phyloP scores from a whole-genome alignment of 2,113 vertebrate species.

The Dromaius novaehollandiae region DNA sequence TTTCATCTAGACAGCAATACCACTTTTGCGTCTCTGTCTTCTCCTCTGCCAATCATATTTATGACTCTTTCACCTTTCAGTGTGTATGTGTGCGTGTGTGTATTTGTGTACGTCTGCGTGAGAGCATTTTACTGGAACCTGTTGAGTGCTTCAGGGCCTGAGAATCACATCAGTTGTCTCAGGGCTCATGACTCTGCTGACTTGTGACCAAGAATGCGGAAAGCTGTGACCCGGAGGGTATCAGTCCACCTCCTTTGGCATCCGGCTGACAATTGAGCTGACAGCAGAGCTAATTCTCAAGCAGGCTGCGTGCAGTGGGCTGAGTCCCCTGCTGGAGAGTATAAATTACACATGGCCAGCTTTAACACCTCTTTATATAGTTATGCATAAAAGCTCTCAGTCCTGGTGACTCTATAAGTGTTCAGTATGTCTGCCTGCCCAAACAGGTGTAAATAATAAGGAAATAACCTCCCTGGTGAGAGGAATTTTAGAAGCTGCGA shows the following conservation, averaged over 20 bases:
- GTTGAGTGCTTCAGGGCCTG: background rate
- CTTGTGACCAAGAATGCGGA: background rate
- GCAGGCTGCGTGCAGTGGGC: background rate
- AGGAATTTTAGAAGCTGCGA: conserved; percentile 46
- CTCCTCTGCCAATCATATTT: background rate
- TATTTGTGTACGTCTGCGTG: background rate
- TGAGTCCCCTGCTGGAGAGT: background rate
- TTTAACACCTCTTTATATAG: conserved; percentile 51
- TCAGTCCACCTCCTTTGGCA: background rate
- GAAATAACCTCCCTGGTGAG: conserved; percentile 1
- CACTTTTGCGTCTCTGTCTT: background rate
- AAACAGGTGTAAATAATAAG: conserved; percentile 9
- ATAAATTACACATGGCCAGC: background rate
- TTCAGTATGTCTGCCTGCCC: background rate
- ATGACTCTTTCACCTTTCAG: background rate
- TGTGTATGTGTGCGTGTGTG: background rate
- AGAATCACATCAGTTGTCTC: background rate
- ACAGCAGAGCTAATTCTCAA: conserved; percentile 2
- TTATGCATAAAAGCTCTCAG: background rate
- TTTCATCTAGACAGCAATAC: background rate
- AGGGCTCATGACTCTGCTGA: background rate
- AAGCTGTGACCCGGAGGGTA: background rate
- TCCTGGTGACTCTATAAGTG: background rate
- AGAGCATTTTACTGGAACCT: background rate
- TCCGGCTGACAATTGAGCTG: background rate